Conservation (phyloP, 2,113 vertebrate genomes). For the Cryptomyrus ogoouensis region DNA sequence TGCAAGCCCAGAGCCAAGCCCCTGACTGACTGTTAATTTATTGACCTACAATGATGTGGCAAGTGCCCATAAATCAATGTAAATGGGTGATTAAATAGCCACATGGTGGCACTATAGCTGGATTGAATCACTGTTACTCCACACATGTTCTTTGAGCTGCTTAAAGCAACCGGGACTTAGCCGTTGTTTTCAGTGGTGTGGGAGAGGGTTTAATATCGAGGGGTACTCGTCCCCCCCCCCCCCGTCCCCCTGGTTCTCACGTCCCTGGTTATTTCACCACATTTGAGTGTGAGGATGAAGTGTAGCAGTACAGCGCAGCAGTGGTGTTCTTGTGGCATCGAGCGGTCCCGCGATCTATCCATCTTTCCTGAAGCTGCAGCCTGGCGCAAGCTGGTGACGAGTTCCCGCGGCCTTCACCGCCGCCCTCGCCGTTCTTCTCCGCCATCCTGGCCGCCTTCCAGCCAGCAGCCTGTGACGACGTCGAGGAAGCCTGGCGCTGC, state of each 20-base stretch:
- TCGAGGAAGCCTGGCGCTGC: slow-evolving; percentile 82
- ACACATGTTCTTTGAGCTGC: neutral
- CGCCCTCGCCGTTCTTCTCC: slow-evolving; percentile 93
- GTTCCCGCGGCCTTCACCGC: slow-evolving; percentile 73
- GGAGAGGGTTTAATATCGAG: neutral
- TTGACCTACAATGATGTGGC: neutral
- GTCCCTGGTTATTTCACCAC: neutral
- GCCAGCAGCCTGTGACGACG: slow-evolving; percentile 82
- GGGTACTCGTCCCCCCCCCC: too few relatives aligned
- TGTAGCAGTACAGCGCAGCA: neutral
- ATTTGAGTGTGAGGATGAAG: neutral
- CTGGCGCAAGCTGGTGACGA: slow-evolving; percentile 79
- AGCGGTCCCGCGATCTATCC: neutral
- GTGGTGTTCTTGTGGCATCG: neutral
- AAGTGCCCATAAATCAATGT: neutral
- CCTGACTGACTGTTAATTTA: slow-evolving; percentile 60
- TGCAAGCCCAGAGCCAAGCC: slow-evolving; percentile 35
- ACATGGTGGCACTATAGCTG: neutral
- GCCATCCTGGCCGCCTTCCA: slow-evolving; percentile 97
- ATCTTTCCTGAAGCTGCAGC: slow-evolving; percentile 48
- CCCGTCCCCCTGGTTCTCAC: neutral
- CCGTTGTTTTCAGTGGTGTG: neutral
- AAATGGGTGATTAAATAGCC: neutral
- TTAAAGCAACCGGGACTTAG: neutral
- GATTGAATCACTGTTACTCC: neutral